Percentiles rank a stretch among this genome's conserved stretches.
Evolutionary conservation across 2,888 invertebrate species (phyloP).

Genomic region (Pheosia tremula): DNA sequence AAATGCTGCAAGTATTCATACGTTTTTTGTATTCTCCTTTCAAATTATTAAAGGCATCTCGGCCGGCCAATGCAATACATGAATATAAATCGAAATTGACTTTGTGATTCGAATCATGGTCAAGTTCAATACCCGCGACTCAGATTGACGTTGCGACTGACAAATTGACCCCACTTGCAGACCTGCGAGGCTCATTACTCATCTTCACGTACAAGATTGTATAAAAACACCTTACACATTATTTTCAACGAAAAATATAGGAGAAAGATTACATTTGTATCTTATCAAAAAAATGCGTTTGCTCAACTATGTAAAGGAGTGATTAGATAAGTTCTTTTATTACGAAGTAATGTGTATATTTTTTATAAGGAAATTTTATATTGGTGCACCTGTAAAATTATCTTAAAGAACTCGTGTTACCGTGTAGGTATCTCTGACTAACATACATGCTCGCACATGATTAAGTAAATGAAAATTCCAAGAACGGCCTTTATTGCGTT

Average conservation of each 20-base stretch:
- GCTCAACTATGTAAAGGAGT: constrained; percentile 40
- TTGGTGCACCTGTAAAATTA: constrained; percentile 9
- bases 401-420: constrained; percentile 12
- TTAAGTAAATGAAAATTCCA: not conserved
- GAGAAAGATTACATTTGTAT: constrained; percentile 52
- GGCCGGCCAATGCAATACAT: constrained; percentile 55
- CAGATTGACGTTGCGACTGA: constrained; percentile 52
- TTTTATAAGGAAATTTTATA: constrained; percentile 18
- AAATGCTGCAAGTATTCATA: constrained; percentile 32
- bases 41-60: constrained; percentile 44
- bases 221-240: constrained; percentile 3
- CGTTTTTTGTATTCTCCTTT: constrained; percentile 44
- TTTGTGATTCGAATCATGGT: constrained; percentile 60
- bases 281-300: constrained; percentile 57
- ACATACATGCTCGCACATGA: too few relatives aligned
- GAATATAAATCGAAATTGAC: constrained; percentile 70
- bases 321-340: constrained; percentile 57
- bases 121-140: constrained; percentile 64
- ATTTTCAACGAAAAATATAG: constrained; percentile 44
- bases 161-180: constrained; percentile 54
- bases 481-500: not conserved
- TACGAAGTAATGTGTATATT: constrained; percentile 33
- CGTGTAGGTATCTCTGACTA: not conserved
- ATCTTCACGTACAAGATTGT: constrained; percentile 1
- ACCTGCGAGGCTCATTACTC: constrained; percentile 29